These are phyloP conservation scores for Vireo griseus DNA, from an alignment of 2,797 vertebrate genomes.

Conservation along the genomic window DNA sequence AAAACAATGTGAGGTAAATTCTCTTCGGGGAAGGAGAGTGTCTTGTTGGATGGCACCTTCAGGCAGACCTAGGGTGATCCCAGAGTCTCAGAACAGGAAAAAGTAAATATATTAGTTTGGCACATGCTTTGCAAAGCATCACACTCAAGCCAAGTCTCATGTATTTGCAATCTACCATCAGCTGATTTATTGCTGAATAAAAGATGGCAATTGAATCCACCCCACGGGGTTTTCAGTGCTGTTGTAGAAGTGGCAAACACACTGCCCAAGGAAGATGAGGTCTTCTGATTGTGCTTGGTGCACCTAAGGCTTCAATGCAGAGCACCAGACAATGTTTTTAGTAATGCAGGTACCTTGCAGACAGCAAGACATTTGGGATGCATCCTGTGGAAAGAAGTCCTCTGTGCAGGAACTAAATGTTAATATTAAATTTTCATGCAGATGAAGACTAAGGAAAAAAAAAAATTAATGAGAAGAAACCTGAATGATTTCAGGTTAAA, in stretches of 20 bases:
- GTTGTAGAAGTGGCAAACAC: neutral
- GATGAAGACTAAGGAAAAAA: neutral
- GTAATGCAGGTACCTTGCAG: neutral
- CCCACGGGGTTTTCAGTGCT: neutral
- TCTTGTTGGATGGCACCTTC: neutral
- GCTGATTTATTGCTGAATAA: neutral
- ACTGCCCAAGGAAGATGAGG: neutral
- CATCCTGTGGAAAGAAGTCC: neutral
- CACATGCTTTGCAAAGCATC: neutral
- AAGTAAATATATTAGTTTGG: neutral
- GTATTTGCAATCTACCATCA: neutral
- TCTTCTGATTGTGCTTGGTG: neutral
- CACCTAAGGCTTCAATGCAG: rapidly evolving
- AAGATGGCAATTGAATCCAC: neutral
- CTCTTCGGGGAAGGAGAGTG: neutral
- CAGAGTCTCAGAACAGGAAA: neutral
- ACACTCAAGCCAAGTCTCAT: neutral
- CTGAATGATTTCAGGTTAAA: neutral
- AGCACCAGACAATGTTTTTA: neutral
- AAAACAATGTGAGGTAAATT: neutral
- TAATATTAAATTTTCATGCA: neutral
- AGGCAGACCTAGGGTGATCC: neutral
- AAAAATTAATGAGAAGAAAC: neutral
- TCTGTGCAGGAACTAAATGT: neutral
- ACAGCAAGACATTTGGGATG: neutral